phyloP scores from a whole-genome alignment of 2,888 invertebrate genomes.

The Laothoe populi region DNA sequence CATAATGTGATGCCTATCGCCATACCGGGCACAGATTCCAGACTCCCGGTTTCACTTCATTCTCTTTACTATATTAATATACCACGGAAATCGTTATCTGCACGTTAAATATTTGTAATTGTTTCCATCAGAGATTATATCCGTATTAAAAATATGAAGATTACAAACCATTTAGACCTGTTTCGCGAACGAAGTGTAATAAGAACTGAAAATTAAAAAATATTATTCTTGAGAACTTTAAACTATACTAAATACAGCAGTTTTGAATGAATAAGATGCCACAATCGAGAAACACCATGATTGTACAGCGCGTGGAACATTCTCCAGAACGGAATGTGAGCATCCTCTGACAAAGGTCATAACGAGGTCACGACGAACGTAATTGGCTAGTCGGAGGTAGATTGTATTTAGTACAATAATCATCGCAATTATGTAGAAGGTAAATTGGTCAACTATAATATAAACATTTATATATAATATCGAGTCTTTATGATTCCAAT shows the following conservation, averaged over 20 bases:
- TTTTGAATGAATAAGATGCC: neutral
- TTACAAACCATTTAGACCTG: no score
- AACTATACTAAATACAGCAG: no score
- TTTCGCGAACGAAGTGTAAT: no score
- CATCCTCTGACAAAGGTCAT: constrained; percentile 75
- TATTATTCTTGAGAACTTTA: neutral
- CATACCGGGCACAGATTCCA: no score
- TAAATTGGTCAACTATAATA: constrained; percentile 42
- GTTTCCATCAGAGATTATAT: no score
- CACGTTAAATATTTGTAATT: no score
- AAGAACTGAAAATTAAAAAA: no score
- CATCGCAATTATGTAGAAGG: constrained; percentile 65
- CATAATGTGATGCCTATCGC: no score
- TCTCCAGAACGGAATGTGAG: constrained; percentile 72
- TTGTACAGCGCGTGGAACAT: constrained; percentile 61
- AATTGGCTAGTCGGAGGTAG: constrained; percentile 46
- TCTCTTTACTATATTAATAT: no score
- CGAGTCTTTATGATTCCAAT: neutral
- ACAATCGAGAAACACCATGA: constrained; percentile 61
- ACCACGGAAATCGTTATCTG: no score
- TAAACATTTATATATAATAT: neutral
- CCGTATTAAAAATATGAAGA: no score
- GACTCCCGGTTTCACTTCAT: no score
- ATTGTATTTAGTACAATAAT: constrained; percentile 52
- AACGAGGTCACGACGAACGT: constrained; percentile 63